Conservation (phyloP, 2,113 vertebrate genomes). For the Nesoenas mayeri region DNA sequence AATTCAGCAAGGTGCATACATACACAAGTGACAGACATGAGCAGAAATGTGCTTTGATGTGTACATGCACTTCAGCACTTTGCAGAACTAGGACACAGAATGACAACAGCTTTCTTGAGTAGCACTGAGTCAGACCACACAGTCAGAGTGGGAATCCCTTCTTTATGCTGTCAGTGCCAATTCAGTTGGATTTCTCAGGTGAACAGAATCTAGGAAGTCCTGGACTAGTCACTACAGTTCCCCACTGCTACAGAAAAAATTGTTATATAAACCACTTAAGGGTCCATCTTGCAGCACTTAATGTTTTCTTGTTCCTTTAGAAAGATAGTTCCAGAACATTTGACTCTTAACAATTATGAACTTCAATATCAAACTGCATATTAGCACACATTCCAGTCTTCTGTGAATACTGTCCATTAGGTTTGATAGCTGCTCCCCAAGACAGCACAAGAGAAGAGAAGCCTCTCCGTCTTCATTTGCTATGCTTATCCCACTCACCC, state of each 20-base stretch:
- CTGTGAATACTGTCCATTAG: neutral
- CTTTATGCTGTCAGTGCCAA: neutral
- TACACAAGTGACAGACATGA: accelerated
- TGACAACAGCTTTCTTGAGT: constrained; percentile 17
- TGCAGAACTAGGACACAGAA: constrained; percentile 20
- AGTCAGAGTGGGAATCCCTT: constrained; percentile 11
- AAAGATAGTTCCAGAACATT: neutral
- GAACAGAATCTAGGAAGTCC: neutral
- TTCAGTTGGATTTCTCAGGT: neutral
- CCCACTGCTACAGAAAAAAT: neutral
- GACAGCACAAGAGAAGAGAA: accelerated
- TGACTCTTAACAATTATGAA: neutral
- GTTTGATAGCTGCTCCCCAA: neutral
- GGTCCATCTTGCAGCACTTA: neutral
- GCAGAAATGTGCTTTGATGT: constrained; percentile 10
- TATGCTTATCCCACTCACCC: neutral
- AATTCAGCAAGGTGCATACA: neutral
- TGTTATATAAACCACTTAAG: neutral
- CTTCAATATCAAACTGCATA: neutral
- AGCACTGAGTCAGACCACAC: neutral
- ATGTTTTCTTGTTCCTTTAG: neutral
- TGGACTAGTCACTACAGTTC: neutral
- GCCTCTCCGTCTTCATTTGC: neutral
- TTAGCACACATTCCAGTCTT: neutral
- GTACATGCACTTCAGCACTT: neutral